These are phyloP conservation scores for Apodemus sylvaticus DNA, from an alignment of 2,113 vertebrate species.

Conservation along the genomic window DNA sequence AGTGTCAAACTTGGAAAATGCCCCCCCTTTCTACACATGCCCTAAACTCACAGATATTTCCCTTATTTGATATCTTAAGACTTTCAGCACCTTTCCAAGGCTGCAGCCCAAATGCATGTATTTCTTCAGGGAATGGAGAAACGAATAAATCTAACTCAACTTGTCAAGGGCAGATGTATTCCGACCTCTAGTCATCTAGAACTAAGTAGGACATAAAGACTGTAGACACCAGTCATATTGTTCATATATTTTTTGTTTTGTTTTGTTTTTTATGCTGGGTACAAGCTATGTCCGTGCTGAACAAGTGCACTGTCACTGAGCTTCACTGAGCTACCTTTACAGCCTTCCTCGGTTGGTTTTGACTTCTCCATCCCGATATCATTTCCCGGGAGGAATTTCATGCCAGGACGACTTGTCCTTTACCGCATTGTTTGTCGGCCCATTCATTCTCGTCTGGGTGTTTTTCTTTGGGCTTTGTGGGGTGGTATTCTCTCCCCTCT, in stretches of 20 bases:
- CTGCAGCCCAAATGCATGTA: background rate
- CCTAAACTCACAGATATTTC: constrained; percentile 7
- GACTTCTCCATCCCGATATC: background rate
- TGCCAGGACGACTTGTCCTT: background rate
- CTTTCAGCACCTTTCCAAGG: background rate
- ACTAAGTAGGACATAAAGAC: background rate
- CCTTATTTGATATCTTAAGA: background rate
- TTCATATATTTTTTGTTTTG: background rate
- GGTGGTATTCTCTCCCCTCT: background rate
- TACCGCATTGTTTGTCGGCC: background rate
- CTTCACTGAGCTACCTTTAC: background rate
- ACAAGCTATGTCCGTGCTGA: background rate
- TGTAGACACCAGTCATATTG: background rate
- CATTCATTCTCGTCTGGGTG: background rate
- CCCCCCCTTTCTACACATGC: constrained; percentile 6
- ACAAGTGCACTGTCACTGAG: background rate
- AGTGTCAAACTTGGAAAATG: background rate
- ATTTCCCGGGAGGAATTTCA: constrained; percentile 9
- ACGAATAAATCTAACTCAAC: background rate
- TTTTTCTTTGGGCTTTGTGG: background rate
- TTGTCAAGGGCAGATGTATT: background rate
- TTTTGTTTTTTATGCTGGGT: background rate
- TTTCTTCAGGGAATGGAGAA: constrained; percentile 12
- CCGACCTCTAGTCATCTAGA: constrained; percentile 10
- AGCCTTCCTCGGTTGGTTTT: background rate